A percentile compares a stretch with the other conserved stretches of the same genome.
These are phyloP conservation scores for Trichacis sp. DNA, from an alignment of 2,888 invertebrate genomes.

Conservation along the genomic window DNA sequence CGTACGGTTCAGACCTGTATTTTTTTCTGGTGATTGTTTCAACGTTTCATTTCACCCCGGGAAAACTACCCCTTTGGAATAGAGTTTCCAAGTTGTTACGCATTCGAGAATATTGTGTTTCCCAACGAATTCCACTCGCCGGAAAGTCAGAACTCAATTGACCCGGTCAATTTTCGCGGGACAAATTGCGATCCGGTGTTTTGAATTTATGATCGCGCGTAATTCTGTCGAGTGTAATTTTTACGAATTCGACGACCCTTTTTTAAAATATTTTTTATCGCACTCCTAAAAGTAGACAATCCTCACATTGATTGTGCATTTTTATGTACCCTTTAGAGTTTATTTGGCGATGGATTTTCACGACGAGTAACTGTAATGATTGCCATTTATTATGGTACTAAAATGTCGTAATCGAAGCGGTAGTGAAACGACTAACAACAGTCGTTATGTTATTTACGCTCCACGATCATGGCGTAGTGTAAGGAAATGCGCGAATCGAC, in stretches of 20 bases:
- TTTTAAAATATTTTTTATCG: no score
- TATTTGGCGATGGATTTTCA: conserved; percentile 2
- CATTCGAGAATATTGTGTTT: background rate
- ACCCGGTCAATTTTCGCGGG: background rate
- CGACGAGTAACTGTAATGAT: conserved; percentile 5
- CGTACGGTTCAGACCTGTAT: no score
- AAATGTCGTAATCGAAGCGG: conserved; percentile 10
- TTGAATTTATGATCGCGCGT: no score
- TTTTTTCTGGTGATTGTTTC: no score
- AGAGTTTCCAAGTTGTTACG: background rate
- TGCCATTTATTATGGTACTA: conserved; percentile 9
- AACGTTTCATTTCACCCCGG: background rate
- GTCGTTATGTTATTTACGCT: conserved; percentile 10
- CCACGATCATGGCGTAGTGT: conserved; percentile 10
- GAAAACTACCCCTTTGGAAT: background rate
- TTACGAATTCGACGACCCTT: no score
- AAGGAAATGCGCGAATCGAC: background rate
- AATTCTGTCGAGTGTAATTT: no score
- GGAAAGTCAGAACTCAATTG: background rate
- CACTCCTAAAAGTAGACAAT: no score
- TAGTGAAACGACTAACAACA: conserved; percentile 8
- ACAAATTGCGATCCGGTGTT: no score
- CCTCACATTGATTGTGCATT: no score
- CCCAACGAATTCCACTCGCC: background rate
- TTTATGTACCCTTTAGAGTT: background rate